Evolutionary conservation across 2,113 vertebrate genomes (phyloP).

Genomic region (Elachura formosa): DNA sequence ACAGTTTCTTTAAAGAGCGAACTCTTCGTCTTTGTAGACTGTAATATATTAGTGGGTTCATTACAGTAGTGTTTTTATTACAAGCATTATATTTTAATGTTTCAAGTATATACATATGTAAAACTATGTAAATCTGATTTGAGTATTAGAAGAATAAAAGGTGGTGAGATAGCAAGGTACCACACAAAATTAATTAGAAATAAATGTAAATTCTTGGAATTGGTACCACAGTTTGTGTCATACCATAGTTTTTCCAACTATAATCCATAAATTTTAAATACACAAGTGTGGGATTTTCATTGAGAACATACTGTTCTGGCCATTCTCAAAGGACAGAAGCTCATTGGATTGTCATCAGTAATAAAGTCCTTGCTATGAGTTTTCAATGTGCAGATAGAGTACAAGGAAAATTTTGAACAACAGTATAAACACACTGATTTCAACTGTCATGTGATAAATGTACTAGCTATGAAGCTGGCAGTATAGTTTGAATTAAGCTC

Average conservation of each 20-base stretch:
- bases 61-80: not conserved
- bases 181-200: not conserved
- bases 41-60: not conserved
- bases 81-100: not conserved
- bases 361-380: not conserved
- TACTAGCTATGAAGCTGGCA: not conserved
- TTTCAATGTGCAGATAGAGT: not conserved
- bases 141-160: not conserved
- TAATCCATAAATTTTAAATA: not conserved
- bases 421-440: not conserved
- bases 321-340: not conserved
- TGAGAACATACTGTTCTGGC: not conserved
- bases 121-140: not conserved
- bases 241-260: not conserved
- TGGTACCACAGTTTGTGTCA: not conserved
- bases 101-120: not conserved
- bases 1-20: not conserved
- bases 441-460: not conserved
- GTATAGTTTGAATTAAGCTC: not conserved
- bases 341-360: not conserved
- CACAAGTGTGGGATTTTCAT: not conserved
- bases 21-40: not conserved
- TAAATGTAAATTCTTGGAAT: not conserved
- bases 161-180: not conserved
- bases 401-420: not conserved